Conservation (phyloP, 2,797 vertebrate genomes). For the Clarias pachynema region DNA sequence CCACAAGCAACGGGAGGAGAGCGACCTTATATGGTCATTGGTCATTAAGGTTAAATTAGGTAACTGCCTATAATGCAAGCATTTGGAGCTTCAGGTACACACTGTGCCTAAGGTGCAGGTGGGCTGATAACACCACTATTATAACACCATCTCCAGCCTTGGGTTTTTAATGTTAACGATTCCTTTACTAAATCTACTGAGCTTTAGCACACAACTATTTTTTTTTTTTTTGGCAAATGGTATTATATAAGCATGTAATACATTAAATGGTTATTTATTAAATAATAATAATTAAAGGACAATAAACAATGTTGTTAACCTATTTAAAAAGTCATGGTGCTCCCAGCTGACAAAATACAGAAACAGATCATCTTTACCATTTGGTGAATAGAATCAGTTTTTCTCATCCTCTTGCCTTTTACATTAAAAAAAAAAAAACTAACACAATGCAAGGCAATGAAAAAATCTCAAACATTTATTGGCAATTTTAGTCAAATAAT, state of each 20-base stretch:
- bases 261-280: not conserved
- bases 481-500: slow-evolving; percentile 5
- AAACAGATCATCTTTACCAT: not conserved
- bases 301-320: not conserved
- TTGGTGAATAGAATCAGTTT: not conserved
- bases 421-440: not conserved
- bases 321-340: not conserved
- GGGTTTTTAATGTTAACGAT: not conserved
- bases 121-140: not conserved
- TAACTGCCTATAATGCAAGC: slow-evolving; percentile 20
- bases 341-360: not conserved
- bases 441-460: not conserved
- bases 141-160: not conserved
- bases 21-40: slow-evolving; percentile 73
- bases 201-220: too few species aligned
- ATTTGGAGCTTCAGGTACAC: slow-evolving; percentile 22
- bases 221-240: not conserved
- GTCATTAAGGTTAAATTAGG: slow-evolving; percentile 50
- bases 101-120: slow-evolving; percentile 16
- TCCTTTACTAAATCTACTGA: not conserved
- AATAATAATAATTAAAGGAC: not conserved
- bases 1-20: slow-evolving; percentile 71
- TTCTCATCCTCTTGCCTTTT: not conserved
- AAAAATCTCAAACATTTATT: slow-evolving; percentile 10
- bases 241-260: not conserved